phyloP scores from a whole-genome alignment of 1,140 invertebrate species.

The Polyergus mexicanus region DNA sequence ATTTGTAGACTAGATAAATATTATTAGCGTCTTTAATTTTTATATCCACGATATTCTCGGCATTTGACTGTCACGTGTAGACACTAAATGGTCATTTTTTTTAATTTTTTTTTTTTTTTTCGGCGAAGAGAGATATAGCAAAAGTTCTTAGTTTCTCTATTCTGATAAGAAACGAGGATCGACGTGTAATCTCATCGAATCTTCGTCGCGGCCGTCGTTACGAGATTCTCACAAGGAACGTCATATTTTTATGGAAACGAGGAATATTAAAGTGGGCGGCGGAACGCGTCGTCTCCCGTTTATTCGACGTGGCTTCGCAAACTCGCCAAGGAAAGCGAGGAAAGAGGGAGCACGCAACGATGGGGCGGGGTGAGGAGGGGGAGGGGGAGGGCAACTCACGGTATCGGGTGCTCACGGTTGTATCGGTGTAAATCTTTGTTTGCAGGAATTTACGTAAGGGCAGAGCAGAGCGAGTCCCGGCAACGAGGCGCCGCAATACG shows the following conservation, averaged over 20 bases:
- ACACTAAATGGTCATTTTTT: neutral
- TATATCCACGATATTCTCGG: neutral
- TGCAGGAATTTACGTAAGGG: slow-evolving; percentile 81
- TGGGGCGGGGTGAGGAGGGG: neutral
- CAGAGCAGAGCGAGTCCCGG: slow-evolving; percentile 69
- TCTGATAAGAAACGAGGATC: neutral
- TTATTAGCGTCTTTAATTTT: neutral
- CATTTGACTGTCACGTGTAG: neutral
- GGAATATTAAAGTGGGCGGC: slow-evolving; percentile 63
- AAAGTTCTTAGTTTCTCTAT: neutral
- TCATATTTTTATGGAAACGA: slow-evolving; percentile 69
- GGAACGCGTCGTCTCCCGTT: slow-evolving; percentile 37
- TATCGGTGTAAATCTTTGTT: slow-evolving; percentile 84
- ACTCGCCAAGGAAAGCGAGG: neutral
- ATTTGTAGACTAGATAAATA: neutral
- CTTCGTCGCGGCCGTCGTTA: neutral
- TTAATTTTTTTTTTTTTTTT: neutral
- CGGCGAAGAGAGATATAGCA: neutral
- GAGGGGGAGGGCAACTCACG: neutral
- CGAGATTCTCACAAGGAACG: neutral
- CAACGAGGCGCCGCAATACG: slow-evolving; percentile 82
- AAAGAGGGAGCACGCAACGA: neutral
- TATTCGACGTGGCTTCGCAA: slow-evolving; percentile 49
- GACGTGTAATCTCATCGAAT: slow-evolving; percentile 23
- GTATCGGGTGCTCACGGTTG: slow-evolving; percentile 48